Evolutionary conservation across 2,113 vertebrate genomes (phyloP), one percentile per base, ranked within the genome.

Genomic region (Gallinago paraguaiae): DNA sequence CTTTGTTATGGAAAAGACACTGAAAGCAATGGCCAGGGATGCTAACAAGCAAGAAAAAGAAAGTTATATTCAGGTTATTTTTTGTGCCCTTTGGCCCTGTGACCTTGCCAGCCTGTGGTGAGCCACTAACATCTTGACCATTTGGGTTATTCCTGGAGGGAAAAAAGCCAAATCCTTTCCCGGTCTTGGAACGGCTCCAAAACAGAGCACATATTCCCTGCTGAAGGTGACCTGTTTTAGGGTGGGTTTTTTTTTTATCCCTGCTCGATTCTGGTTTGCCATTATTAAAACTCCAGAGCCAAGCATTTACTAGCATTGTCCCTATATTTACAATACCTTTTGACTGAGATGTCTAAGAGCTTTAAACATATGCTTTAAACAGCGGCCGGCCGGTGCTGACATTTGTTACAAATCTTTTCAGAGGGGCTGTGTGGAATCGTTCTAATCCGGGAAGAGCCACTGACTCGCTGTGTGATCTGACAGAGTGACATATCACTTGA

Each of bases 401-500:
- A 96, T 95, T 96, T 97, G 96, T 97, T 96, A 90, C 94, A 94
- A 43, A 96, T 90, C 97, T 95, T 96, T 97, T 97, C 96, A 97
- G 87, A 75, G 59, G 59, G 86, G 87, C 96, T 9, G 1, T 96
- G 94, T 81, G 95, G 93, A 96, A 71, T 84, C 7, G n/a, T 94
- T 85, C 96, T 97, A 97, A 97, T 96, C 97, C 89, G 68, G 87
- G 96, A 97, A 97, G 97, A 97, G 96, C 91, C 96, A 85, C 93
- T 94, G 95, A 48, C 95, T 96, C 70, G 11, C 95, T 97, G 96
- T 97, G 97, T 95, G 97, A 97, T 94, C 96, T 96, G 97, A 96
- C 97, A 97, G 90, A 95, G 82, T 97, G 97, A 97, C 97, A 97
- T 95, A 96, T 97, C 96, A 96, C 97, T 97, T 97, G 97, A 97